Evolutionary conservation across 2,113 vertebrate species (phyloP).

Genomic region (Butorides virescens): DNA sequence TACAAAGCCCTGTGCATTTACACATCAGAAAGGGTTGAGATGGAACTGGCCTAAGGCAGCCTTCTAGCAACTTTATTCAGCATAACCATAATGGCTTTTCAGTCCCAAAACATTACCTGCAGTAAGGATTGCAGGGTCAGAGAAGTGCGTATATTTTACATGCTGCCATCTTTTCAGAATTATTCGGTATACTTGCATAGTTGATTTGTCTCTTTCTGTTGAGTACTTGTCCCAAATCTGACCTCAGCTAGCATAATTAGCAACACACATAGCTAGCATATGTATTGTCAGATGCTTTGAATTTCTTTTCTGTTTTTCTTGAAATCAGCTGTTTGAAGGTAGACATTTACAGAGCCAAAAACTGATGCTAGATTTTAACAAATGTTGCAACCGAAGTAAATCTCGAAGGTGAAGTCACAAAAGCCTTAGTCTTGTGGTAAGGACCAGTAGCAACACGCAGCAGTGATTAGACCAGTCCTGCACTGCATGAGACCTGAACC

Average conservation of each 20-base stretch:
- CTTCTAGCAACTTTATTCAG: background rate
- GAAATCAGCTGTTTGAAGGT: background rate
- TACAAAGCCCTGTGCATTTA: background rate
- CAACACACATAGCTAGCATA: background rate
- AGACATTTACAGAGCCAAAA: background rate
- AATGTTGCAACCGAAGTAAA: background rate
- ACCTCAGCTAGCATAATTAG: background rate
- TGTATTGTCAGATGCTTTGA: background rate
- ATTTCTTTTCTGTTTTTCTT: background rate
- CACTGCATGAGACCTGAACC: background rate
- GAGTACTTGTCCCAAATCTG: background rate
- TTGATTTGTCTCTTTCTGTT: background rate
- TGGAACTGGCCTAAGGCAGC: background rate
- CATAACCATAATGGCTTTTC: background rate
- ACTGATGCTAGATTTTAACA: background rate
- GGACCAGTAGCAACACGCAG: rapidly evolving
- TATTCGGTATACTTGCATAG: background rate
- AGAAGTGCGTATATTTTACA: background rate
- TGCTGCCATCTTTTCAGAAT: background rate
- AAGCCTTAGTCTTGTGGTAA: background rate
- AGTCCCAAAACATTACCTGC: background rate
- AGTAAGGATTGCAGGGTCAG: background rate
- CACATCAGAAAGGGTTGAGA: background rate
- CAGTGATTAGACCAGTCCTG: background rate
- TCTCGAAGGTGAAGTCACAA: background rate